Evolutionary conservation across 2,113 vertebrate species (phyloP).

Genomic region (Chunga burmeisteri): DNA sequence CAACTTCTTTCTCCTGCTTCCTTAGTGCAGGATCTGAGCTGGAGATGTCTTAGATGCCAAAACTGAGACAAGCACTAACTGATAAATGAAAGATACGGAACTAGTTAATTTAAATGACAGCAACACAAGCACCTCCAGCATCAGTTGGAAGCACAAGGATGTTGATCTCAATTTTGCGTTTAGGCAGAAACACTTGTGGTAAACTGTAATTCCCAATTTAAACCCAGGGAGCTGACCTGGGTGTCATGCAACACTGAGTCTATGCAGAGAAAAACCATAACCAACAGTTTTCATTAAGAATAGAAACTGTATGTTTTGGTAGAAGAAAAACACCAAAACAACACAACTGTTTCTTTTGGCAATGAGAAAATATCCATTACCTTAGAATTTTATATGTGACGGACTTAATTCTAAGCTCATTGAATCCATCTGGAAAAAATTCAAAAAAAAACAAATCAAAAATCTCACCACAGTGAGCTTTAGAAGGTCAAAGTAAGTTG

Average conservation of each 20-base stretch:
- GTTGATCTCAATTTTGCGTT: neutral
- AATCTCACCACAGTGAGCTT: neutral
- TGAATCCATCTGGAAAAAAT: neutral
- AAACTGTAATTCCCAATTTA: neutral
- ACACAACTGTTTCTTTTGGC: neutral
- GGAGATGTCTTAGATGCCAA: neutral
- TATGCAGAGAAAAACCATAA: neutral
- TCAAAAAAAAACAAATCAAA: neutral
- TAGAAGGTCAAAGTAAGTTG: neutral
- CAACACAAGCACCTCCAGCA: neutral
- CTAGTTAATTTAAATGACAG: neutral
- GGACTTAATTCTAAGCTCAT: neutral
- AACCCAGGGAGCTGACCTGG: neutral
- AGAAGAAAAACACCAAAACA: neutral
- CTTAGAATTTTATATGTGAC: neutral
- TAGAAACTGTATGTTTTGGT: rapidly evolving
- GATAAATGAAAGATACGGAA: neutral
- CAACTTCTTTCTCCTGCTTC: neutral
- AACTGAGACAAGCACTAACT: neutral
- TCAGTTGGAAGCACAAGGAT: neutral
- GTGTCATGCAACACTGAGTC: neutral
- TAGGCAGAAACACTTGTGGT: neutral
- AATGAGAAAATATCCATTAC: neutral
- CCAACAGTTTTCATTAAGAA: neutral
- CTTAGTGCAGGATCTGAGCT: neutral